Base-by-base conservation (phyloP, 2,797 vertebrate species). In the Danionella dracula region DNA sequence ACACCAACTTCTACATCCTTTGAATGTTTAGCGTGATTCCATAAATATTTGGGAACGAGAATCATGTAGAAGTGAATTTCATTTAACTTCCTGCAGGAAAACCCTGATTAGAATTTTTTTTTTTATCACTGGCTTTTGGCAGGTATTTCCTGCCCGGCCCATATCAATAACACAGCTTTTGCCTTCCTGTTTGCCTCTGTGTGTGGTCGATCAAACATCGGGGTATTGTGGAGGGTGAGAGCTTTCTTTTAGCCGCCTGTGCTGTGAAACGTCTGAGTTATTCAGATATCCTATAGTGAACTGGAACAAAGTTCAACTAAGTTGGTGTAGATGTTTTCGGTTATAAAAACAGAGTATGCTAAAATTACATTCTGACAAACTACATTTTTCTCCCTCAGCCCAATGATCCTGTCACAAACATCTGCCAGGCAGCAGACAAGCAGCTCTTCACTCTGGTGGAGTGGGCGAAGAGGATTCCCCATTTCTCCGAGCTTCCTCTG, bases 391-490 rank as follows among this genome's bases (percentile, higher is more conserved):
- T 40, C 60, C 64, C 46, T 59, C 72, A 98, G 95, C 94, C 94
- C 66, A 90, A 90, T 0, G 95, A 98, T 79, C 95, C 96, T 0
- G 95, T 98, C 80, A 97, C 96, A 64, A 98, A 98, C 76, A 98
- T 98, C 78, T 98, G 96, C 79, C 96, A 98, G 0, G 96, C 95
- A 0, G 96, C 96, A 0, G 96, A 98, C 78, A 98, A 98, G 73
- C 96, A 98, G 83, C 95, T 98, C 34, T 98, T 98, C 74, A 98
- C 96, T 0, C 86, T 98, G 0, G 96, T 98, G 0, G 96, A 98
- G 77, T 98, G 96, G 96, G 95, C 96, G 78, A 98, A 98, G 81
- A 89, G 95, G 81, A 95, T 98, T 67, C 96, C 95, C 0, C 95
- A 98, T 79, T 98, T 98, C 88, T 97, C 95, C 0, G 92, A 96